Evolutionary conservation across 2,888 invertebrate genomes (phyloP), one percentile per base, ranked within the genome.

Genomic region (Pseudococcus jackbeardsleyi): DNA sequence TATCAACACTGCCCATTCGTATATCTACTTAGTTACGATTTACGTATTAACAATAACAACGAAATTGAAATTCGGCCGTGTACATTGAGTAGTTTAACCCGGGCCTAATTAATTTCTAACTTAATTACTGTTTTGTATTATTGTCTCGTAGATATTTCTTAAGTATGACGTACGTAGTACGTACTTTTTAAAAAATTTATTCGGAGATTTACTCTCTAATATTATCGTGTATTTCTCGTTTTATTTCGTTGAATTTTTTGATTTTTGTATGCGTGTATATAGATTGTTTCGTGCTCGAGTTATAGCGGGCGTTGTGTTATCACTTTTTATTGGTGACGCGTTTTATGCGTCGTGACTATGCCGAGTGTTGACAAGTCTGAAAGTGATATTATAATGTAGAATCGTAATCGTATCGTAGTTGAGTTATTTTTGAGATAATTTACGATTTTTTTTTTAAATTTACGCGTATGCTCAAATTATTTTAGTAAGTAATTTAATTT

Each of bases 391-490:
- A 79, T 79, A 42, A 79, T 79, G 42, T 79, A 79, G 19, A 72
- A 72, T 26, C 68, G 68, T 72, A 72, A 72, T 72, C 79, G 79
- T 79, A n/a, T n/a, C 12, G 12, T 79, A 79, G 46, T 46, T 42
- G n/a, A 42, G 79, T 22, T 79, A 79, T 79, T 79, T 79, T 33
- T 59, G 59, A 33, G 68, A 15, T 72, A 33, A 15, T 79, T 9
- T 77, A n/a, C 3, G 5, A 6, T 59, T 59, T 59, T 59, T 19
- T 59, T 59, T 59, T 39, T 39, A n/a, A 79, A 42, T 39, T 46
- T 79, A 79, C 79, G 79, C n/a, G 42, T 46, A 79, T 42, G 79
- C 79, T 79, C 79, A 79, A 79, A 79, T 79, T 79, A 79, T 79
- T 79, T 79, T 79, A 79, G 79, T 15, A 42, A 79, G 42, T 79